Conservation (phyloP, 2,113 vertebrate genomes). For the Cheilinus undulatus region DNA sequence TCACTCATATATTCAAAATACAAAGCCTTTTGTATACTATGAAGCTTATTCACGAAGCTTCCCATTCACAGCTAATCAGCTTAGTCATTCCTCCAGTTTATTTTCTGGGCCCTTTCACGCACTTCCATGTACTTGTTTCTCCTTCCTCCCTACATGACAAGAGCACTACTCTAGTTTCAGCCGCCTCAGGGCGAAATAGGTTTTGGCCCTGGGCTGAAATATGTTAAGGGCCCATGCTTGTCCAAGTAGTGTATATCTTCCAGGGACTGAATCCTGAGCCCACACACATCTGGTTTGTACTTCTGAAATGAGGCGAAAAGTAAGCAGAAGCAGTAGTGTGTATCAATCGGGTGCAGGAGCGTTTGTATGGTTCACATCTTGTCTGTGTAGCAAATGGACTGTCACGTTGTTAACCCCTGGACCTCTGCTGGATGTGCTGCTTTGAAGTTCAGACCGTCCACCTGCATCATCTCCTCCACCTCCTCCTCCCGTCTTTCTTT, state of each 20-base stretch:
- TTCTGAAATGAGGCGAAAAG: conserved; percentile 54
- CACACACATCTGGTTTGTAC: conserved; percentile 50
- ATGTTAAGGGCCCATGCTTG: conserved; percentile 42
- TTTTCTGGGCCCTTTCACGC: conserved; percentile 58
- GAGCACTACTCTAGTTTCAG: conserved; percentile 32
- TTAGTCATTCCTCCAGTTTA: conserved; percentile 73
- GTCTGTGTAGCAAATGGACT: conserved; percentile 68
- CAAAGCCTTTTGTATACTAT: conserved; percentile 69
- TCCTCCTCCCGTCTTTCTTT: conserved; percentile 20
- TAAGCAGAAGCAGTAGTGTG: conserved; percentile 45
- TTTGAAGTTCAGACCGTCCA: conserved; percentile 70
- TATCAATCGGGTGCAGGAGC: conserved; percentile 50
- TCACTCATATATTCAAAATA: conserved; percentile 62
- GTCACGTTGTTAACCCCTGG: conserved; percentile 70
- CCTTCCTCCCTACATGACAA: conserved; percentile 31
- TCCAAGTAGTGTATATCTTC: conserved; percentile 47
- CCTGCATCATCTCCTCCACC: conserved; percentile 55
- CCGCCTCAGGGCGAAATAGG: conserved; percentile 56
- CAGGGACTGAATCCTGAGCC: conserved; percentile 30
- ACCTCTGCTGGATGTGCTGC: conserved; percentile 49
- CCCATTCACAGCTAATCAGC: conserved; percentile 75
- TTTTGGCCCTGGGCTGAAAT: conserved; percentile 66
- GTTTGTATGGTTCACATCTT: conserved; percentile 58
- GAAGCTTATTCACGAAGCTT: conserved; percentile 64
- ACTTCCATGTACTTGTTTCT: conserved; percentile 53